These are phyloP conservation scores for Nylanderia fulva DNA, from an alignment of 1,140 invertebrate genomes.

Conservation along the genomic window DNA sequence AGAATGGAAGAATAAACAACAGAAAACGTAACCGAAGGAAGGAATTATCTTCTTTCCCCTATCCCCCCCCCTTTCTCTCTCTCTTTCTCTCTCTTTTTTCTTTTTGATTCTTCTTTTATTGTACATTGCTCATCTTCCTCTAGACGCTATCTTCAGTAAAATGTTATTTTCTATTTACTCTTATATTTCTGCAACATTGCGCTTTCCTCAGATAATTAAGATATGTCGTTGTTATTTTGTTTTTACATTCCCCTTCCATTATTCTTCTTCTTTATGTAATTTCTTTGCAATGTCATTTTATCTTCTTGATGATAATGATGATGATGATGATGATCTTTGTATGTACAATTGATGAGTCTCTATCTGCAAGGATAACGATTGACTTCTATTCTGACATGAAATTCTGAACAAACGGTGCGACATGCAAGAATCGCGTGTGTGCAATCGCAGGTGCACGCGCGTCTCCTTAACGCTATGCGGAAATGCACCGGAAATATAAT, in stretches of 20 bases:
- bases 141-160: background rate
- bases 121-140: background rate
- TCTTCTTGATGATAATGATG: background rate
- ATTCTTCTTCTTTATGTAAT: background rate
- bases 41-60: background rate
- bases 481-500: constrained; percentile 31
- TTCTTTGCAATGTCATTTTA: background rate
- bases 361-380: background rate
- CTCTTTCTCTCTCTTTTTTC: background rate
- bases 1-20: background rate
- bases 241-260: background rate
- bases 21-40: background rate
- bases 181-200: background rate
- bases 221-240: background rate
- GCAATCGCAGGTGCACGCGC: constrained; percentile 27
- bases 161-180: background rate
- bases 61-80: background rate
- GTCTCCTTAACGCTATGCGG: constrained; percentile 40
- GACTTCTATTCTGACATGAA: background rate
- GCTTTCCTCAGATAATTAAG: background rate
- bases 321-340: too few relatives aligned
- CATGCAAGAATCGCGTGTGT: constrained; percentile 30
- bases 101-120: background rate
- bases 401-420: constrained; percentile 13
- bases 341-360: background rate